Evolutionary conservation across 2,797 vertebrate genomes (phyloP), one percentile per base, ranked within the genome.

Genomic region (Pelobates cultripes): DNA sequence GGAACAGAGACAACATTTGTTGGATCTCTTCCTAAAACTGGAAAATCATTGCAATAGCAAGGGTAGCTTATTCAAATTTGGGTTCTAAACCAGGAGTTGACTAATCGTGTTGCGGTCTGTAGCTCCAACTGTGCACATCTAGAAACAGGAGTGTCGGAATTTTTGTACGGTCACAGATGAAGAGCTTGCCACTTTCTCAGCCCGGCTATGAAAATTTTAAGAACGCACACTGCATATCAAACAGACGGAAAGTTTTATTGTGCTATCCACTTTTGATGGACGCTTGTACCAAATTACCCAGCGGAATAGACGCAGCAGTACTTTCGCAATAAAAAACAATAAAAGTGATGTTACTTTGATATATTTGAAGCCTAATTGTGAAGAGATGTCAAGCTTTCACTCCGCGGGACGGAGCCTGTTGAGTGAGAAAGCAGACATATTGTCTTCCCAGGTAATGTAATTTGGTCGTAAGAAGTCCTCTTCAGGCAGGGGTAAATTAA

Each of bases 291-390:
- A 64, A 64, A 64, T 64, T 64, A 64, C 61, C 14, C 61, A 10
- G 17, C 61, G 61, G 61, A 64, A 64, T 64, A 64, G 61, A 40
- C 28, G 17, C 28, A 64, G 61, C n/a, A 7, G 7, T 64, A 10
- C 61, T 7, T 7, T 64, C 17, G 61, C 61, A 64, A 64, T 64
- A 64, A 64, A 64, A 64, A 64, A 12, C 61, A 64, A 64, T 64
- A 64, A 64, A 64, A 64, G 61, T 64, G 61, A 64, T 64, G 61
- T 64, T 28, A 40, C 12, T 7, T 64, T 64, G 61, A 64, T 64
- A 40, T 64, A 64, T 64, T 40, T 64, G n/a, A 64, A 14, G 17
- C n/a, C 61, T 64, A 64, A 64, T 64, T 64, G 61, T 64, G 61
- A 28, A 40, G 17, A 64, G 61, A 40, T 40, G 28, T 17, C n/a